phyloP scores from a whole-genome alignment of 2,113 vertebrate genomes.

The Pycnonotus jocosus region DNA sequence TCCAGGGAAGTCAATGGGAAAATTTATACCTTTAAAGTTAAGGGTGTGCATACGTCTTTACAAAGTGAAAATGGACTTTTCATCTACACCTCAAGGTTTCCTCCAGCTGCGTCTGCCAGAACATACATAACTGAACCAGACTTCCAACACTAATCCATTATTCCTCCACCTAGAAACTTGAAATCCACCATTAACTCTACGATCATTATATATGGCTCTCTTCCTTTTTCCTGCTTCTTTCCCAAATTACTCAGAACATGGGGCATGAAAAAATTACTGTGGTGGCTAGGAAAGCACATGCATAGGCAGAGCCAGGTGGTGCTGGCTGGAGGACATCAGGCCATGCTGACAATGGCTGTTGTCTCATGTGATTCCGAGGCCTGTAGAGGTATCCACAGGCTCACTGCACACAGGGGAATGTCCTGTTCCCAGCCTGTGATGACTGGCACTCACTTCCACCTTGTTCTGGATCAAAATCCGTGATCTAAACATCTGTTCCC shows the following conservation, averaged over 20 bases:
- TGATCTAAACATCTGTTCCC: not conserved
- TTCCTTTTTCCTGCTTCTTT: not conserved
- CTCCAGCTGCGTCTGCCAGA: not conserved
- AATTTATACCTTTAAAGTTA: constrained; percentile 26
- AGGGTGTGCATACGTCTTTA: not conserved
- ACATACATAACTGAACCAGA: not conserved
- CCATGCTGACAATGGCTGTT: not conserved
- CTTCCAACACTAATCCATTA: not conserved
- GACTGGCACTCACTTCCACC: not conserved
- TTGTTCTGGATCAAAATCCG: not conserved
- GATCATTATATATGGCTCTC: not conserved
- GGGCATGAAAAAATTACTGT: not conserved
- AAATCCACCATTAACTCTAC: not conserved
- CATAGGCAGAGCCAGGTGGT: not conserved
- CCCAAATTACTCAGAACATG: not conserved
- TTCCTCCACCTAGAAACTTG: not conserved
- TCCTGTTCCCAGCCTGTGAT: not conserved
- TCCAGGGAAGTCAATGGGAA: not conserved
- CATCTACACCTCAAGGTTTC: not conserved
- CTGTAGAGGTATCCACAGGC: not conserved
- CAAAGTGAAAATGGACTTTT: constrained; percentile 6
- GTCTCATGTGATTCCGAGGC: not conserved
- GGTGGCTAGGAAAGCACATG: not conserved
- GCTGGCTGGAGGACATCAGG: not conserved
- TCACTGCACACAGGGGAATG: not conserved